Percentiles rank a stretch among this genome's conserved stretches.
phyloP scores from a whole-genome alignment of 2,888 invertebrate species.

The Melitaea athalia region DNA sequence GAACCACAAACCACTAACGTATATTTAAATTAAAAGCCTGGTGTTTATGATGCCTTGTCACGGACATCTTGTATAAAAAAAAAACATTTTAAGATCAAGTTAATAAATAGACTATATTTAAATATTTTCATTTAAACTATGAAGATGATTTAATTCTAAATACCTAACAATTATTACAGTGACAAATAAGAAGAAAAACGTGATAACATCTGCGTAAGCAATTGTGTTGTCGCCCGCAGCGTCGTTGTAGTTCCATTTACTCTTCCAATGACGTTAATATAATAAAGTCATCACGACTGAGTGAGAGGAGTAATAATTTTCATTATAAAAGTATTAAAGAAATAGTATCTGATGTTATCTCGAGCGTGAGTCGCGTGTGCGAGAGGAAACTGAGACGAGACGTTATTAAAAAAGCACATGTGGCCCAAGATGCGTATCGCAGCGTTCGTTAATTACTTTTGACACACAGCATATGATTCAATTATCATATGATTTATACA shows the following conservation, averaged over 20 bases:
- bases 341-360: conserved; percentile 78
- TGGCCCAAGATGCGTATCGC: conserved; percentile 79
- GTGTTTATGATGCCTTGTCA: conserved; percentile 43
- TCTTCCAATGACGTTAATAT: conserved; percentile 77
- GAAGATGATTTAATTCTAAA: conserved; percentile 29
- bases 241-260: conserved; percentile 73
- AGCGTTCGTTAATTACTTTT: conserved; percentile 80
- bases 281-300: conserved; percentile 66
- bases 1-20: conserved; percentile 26
- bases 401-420: conserved; percentile 81
- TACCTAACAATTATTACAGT: conserved; percentile 42
- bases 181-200: conserved; percentile 47
- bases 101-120: conserved; percentile 30
- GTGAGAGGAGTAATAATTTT: conserved; percentile 65
- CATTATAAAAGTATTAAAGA: conserved; percentile 71
- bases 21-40: conserved; percentile 34
- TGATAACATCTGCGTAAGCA: conserved; percentile 59
- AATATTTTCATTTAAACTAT: conserved; percentile 27
- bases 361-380: conserved; percentile 71
- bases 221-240: conserved; percentile 57
- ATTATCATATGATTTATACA: conserved; percentile 81
- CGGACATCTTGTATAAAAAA: conserved; percentile 35
- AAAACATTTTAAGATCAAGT: conserved; percentile 21
- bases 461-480: conserved; percentile 82
- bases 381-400: conserved; percentile 71